Percentiles rank a stretch among this genome's conserved stretches.
Conservation (phyloP, 2,888 invertebrate species). For the Phortica magna region DNA sequence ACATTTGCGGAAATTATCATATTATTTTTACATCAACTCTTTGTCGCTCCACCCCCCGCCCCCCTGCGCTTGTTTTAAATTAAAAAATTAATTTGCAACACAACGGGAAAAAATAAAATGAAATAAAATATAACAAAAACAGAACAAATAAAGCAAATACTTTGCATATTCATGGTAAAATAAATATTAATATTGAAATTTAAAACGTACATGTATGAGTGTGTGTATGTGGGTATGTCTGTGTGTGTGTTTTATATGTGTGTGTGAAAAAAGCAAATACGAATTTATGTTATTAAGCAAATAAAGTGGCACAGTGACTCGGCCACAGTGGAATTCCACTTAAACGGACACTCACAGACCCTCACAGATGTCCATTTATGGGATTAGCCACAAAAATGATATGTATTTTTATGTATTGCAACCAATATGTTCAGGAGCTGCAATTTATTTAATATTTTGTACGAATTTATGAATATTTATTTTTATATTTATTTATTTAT, state of each 20-base stretch:
- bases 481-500: too few species aligned
- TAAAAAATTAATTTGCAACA: background rate
- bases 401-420: too few species aligned
- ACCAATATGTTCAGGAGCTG: too few species aligned
- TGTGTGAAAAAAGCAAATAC: constrained; percentile 17
- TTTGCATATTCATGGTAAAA: constrained; percentile 4
- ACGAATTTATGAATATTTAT: too few species aligned
- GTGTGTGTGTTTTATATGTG: background rate
- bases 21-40: background rate
- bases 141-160: background rate
- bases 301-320: background rate
- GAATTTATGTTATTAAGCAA: constrained; percentile 17
- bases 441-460: too few species aligned
- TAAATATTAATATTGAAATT: constrained; percentile 22
- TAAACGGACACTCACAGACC: too few species aligned
- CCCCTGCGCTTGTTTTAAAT: constrained; percentile 8
- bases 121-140: too few species aligned
- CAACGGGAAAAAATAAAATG: background rate
- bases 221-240: too few species aligned
- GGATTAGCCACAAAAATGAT: too few species aligned
- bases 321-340: too few species aligned
- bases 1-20: constrained; percentile 11
- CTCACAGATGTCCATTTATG: too few species aligned
- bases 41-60: too few species aligned
- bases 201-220: background rate